Evolutionary conservation across 2,888 invertebrate genomes (phyloP), one percentile per base, ranked within the genome.

Genomic region (Cerastis leucographa): DNA sequence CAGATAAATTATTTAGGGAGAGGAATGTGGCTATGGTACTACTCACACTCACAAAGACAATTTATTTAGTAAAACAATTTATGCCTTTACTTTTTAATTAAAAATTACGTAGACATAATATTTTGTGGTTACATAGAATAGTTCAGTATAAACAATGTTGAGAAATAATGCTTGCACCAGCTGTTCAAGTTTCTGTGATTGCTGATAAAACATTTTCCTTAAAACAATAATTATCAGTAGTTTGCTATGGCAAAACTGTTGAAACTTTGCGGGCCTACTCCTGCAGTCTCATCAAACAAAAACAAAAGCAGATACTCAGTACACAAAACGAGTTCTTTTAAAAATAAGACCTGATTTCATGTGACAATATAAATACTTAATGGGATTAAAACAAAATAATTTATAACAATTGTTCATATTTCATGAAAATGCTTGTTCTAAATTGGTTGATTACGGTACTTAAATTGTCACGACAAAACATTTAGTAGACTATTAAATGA

Each of bases 81-180:
- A 89, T 93, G 92, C 90, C 91, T 93, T 94, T 94, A 94, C 90
- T 95, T 95, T 95, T 95, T 95, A 95, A 94, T 95, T 93, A 95
- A 95, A 96, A 96, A 95, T 96, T 96, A 96, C 94, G 94, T 95
- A 95, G 95, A 96, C 96, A 96, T 95, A 95, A 94, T 95, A 96
- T 96, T 95, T 96, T 94, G 92, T 94, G 96, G 96, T 96, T 96
- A 96, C 95, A 96, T 96, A 95, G 92, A 94, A 94, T 95, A 94
- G 94, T 94, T 94, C 94, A 94, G 94, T 96, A 95, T 96, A 96
- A 95, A 96, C 95, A 96, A 94, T 93, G 93, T 93, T 93, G 91
- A 92, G 92, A 94, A 92, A 91, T 91, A 93, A 94, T 94, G 93
- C 92, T 94, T 92, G 93, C 92, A 93, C 92, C 95, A 94, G 94